Percentiles rank a stretch among this genome's conserved stretches.
These are phyloP conservation scores for Linepithema humile DNA, from an alignment of 1,140 invertebrate genomes.

Conservation along the genomic window DNA sequence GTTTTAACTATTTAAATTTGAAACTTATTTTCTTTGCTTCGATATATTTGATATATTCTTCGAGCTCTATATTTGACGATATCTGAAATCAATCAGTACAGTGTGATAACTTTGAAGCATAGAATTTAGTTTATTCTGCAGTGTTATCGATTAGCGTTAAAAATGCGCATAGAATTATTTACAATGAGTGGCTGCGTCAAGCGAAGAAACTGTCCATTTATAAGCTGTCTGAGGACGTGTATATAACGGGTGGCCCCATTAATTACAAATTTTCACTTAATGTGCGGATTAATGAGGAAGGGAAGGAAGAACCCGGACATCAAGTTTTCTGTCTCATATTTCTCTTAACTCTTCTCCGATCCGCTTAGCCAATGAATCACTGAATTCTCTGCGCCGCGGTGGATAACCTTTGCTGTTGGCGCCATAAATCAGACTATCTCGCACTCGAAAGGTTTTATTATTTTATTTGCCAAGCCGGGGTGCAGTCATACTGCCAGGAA, in stretches of 20 bases:
- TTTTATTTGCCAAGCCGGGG: constrained; percentile 73
- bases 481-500: constrained; percentile 39
- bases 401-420: constrained; percentile 79
- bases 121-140: background rate
- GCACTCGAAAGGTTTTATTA: constrained; percentile 76
- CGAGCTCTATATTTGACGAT: too few relatives aligned
- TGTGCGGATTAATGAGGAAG: constrained; percentile 38
- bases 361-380: constrained; percentile 74
- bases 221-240: background rate
- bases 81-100: too few relatives aligned
- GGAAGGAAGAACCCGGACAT: constrained; percentile 21
- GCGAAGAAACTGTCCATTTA: background rate
- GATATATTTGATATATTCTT: too few relatives aligned
- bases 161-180: background rate
- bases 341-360: constrained; percentile 48
- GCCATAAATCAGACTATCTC: constrained; percentile 81
- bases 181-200: background rate
- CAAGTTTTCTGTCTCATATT: constrained; percentile 48
- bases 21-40: too few relatives aligned
- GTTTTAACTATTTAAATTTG: too few relatives aligned
- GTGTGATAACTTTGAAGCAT: background rate
- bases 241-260: background rate
- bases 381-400: constrained; percentile 69
- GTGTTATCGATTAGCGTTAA: background rate
- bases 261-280: constrained; percentile 54